Evolutionary conservation across 2,888 invertebrate species (phyloP).

Genomic region (Drosophila hamatofila): DNA sequence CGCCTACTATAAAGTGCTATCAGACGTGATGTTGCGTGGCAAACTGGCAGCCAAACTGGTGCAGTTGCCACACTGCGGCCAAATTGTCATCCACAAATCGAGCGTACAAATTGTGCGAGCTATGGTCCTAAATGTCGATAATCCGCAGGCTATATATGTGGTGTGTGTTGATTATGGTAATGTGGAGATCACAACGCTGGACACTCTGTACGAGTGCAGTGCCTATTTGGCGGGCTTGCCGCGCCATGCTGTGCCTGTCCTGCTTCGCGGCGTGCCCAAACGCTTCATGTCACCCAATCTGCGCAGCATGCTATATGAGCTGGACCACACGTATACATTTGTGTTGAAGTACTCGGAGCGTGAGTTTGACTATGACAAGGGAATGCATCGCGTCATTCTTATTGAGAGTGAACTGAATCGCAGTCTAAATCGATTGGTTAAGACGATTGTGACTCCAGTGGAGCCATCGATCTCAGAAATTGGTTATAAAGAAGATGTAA

Average conservation of each 20-base stretch:
- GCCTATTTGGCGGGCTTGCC: slow-evolving; percentile 61
- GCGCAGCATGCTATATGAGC: slow-evolving; percentile 52
- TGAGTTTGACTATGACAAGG: slow-evolving; percentile 57
- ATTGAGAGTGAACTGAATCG: slow-evolving; percentile 69
- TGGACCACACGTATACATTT: slow-evolving; percentile 46
- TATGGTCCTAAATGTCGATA: slow-evolving; percentile 73
- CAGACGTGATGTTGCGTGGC: slow-evolving; percentile 57
- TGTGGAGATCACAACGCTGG: slow-evolving; percentile 69
- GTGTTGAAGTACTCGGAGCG: slow-evolving; percentile 69
- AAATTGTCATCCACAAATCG: slow-evolving; percentile 76
- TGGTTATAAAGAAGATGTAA: slow-evolving; percentile 70
- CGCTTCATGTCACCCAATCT: slow-evolving; percentile 74
- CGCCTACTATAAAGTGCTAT: slow-evolving; percentile 69
- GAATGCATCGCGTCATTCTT: slow-evolving; percentile 71
- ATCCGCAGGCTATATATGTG: slow-evolving; percentile 70
- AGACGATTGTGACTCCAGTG: slow-evolving; percentile 59
- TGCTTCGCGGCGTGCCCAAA: slow-evolving; percentile 76
- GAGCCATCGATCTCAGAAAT: slow-evolving; percentile 56
- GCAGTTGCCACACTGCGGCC: slow-evolving; percentile 72
- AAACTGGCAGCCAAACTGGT: slow-evolving; percentile 54
- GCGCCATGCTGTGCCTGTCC: slow-evolving; percentile 75
- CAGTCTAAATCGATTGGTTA: slow-evolving; percentile 76
- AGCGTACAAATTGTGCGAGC: slow-evolving; percentile 74
- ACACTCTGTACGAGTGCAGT: slow-evolving; percentile 73
- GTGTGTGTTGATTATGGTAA: slow-evolving; percentile 83